Conservation (phyloP, 2,113 vertebrate genomes). For the Athene noctua region DNA sequence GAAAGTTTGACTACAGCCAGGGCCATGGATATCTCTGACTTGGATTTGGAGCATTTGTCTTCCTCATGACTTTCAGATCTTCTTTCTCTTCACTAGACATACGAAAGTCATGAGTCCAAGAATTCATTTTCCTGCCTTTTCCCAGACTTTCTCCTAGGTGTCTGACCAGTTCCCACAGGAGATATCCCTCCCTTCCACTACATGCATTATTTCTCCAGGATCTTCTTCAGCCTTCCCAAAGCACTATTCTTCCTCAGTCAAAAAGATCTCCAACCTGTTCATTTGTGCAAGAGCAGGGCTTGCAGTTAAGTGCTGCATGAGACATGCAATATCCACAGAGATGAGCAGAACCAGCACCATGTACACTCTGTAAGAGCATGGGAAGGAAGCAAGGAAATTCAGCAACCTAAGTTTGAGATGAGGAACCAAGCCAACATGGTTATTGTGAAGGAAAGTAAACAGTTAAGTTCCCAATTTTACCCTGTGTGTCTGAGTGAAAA, state of each 20-base stretch:
- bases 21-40: background rate
- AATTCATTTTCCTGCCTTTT: background rate
- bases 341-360: background rate
- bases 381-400: background rate
- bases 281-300: background rate
- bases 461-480: background rate
- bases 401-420: background rate
- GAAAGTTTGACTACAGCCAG: background rate
- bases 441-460: conserved; percentile 2
- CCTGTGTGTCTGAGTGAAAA: background rate
- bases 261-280: background rate
- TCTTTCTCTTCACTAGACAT: background rate
- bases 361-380: background rate
- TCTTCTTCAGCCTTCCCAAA: background rate
- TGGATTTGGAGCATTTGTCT: background rate
- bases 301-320: background rate
- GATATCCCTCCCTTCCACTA: background rate
- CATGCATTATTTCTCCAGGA: background rate
- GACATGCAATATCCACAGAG: background rate
- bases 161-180: background rate
- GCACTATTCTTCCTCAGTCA: background rate
- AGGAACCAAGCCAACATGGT: background rate
- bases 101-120: background rate
- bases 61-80: background rate
- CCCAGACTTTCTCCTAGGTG: background rate